These are phyloP conservation scores for Cyclophora albipunctata DNA, from an alignment of 2,888 invertebrate genomes.

Conservation along the genomic window DNA sequence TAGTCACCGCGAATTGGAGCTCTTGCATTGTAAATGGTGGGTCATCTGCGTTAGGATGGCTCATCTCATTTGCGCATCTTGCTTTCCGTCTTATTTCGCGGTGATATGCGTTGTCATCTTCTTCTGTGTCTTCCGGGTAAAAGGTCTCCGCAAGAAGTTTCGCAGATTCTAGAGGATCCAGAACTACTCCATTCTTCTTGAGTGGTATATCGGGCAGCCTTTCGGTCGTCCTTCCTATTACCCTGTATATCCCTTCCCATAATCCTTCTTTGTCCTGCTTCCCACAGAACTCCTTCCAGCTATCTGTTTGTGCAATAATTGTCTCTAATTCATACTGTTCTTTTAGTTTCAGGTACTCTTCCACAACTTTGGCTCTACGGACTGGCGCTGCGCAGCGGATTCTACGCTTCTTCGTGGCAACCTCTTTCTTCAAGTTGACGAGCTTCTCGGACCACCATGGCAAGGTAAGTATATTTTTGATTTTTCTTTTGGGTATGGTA, in stretches of 20 bases:
- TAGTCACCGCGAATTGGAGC: no score
- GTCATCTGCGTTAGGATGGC: no score
- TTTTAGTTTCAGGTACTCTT: conserved; percentile 9
- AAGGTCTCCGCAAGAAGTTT: background rate
- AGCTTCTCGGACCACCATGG: conserved; percentile 15
- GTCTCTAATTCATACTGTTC: conserved; percentile 5
- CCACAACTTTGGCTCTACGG: conserved; percentile 5
- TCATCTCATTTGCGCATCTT: no score
- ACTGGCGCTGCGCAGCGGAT: conserved; percentile 11
- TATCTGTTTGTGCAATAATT: conserved; percentile 1
- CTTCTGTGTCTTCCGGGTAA: no score
- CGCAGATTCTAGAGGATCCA: conserved; percentile 6
- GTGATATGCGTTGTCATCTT: no score
- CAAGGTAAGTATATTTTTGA: conserved; percentile 1
- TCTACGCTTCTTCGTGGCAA: conserved; percentile 8
- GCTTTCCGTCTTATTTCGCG: no score
- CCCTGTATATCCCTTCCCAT: no score
- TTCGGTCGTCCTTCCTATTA: no score
- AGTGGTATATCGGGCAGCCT: no score
- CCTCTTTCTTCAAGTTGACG: conserved; percentile 3
- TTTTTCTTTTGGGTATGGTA: conserved; percentile 10
- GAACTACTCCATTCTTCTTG: background rate
- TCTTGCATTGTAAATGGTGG: no score
- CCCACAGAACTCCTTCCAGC: conserved; percentile 17
- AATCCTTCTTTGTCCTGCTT: conserved; percentile 12